Base-by-base conservation (phyloP, 2,797 vertebrate genomes). In the Lacerta agilis region DNA sequence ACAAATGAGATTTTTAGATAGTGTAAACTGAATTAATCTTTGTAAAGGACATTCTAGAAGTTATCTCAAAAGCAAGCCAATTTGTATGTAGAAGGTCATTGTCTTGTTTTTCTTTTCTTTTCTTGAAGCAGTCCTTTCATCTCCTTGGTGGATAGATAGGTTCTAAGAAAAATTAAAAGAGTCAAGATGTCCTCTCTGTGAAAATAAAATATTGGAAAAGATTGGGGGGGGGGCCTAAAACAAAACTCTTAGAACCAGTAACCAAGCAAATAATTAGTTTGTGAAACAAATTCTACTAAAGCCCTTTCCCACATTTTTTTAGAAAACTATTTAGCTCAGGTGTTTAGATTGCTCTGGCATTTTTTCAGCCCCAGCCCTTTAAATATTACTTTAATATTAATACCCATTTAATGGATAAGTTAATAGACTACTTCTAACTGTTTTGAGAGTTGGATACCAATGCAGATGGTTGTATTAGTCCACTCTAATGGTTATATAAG, bases 1-100 rank as follows among this genome's bases (percentile, higher is more conserved):
- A 69, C 79, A 85, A 90, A 85, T 78, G 83, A 90, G 89, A 82
- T 82, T 85, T 90, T 87, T 85, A 90, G 86, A 90, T 88, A 77
- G 45, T 78, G 36, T 90, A 82, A 90, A 88, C 83, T 82, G 55
- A 88, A 90, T 72, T 86, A 86, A 87, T 88, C 82, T 69, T 85
- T 90, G 85, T 78, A 85, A 55, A 36, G n/a, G 86, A 85, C 83
- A 82, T 85, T 85, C 78, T 85, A 85, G 79, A 82, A 77, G 78
- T 82, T 90, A 87, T 88, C 55, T 85, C 83, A 82, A 85, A 82
- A 81, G 29, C 61, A 87, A 82, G 71, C 61, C 71, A 87, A 61
- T 85, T 90, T 85, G 72, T 85, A 45, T 76, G 78, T 77, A 71
- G 72, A 85, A 88, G 49, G 79, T 85, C 64, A 72, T 71, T 64